A percentile compares a stretch with the other conserved stretches of the same genome.
phyloP scores from a whole-genome alignment of 2,797 vertebrate species.

The Periparus ater region DNA sequence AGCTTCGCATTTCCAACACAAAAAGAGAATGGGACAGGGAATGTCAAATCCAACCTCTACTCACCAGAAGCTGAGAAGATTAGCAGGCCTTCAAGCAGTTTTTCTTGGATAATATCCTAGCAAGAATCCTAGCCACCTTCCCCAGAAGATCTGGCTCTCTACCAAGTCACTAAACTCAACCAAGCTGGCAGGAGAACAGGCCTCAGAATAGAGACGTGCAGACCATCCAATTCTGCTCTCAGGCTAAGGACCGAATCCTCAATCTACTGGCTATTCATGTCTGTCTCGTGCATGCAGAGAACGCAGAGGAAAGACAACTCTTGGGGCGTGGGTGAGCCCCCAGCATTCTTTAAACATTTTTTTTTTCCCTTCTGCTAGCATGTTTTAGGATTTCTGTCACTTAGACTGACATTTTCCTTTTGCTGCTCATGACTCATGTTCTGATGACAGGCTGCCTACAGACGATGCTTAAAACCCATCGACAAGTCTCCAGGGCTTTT shows the following conservation, averaged over 20 bases:
- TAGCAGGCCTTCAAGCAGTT: constrained; percentile 53
- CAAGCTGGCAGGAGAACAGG: constrained; percentile 38
- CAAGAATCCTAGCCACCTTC: constrained; percentile 60
- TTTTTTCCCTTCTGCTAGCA: constrained; percentile 34
- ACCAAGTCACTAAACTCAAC: constrained; percentile 52
- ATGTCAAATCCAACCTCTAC: constrained; percentile 24
- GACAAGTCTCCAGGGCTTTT: constrained; percentile 69
- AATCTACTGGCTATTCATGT: constrained; percentile 40
- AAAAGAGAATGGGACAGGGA: constrained; percentile 31
- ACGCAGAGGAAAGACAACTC: constrained; percentile 43
- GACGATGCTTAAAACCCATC: constrained; percentile 66
- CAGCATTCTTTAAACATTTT: constrained; percentile 38
- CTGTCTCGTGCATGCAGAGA: constrained; percentile 34
- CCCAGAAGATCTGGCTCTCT: constrained; percentile 58
- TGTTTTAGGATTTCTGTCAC: constrained; percentile 62
- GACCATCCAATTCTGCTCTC: constrained; percentile 12
- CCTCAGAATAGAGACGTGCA: constrained; percentile 34
- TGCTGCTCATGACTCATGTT: constrained; percentile 61
- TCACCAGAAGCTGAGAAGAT: constrained; percentile 42
- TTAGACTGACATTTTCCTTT: constrained; percentile 62
- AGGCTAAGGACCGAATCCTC: constrained; percentile 21
- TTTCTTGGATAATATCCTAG: constrained; percentile 61
- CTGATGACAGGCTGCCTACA: constrained; percentile 66
- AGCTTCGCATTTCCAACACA: background rate
- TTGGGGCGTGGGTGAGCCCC: constrained; percentile 41